A percentile compares a stretch with the other conserved stretches of the same genome.
phyloP scores from a whole-genome alignment of 2,113 vertebrate species.

The Camelus bactrianus region DNA sequence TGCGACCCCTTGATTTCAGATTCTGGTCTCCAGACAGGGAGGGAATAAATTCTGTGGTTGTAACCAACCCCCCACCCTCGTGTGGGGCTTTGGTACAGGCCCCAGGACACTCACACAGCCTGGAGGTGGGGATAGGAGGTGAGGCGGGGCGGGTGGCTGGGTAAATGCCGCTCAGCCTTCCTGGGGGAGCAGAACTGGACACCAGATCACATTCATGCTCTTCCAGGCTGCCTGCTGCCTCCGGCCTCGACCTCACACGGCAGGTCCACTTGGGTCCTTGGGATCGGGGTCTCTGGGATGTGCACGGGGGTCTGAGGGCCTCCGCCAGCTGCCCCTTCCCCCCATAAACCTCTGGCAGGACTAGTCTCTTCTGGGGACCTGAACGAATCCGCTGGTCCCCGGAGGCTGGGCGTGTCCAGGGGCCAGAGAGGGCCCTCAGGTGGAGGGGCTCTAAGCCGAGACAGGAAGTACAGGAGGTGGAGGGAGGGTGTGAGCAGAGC shows the following conservation, averaged over 20 bases:
- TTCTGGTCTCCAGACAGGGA: neutral
- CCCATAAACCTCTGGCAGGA: neutral
- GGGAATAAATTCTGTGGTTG: neutral
- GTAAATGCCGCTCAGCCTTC: no score
- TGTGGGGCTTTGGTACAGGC: rapidly evolving
- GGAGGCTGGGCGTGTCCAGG: neutral
- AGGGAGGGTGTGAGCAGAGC: neutral
- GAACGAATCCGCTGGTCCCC: neutral
- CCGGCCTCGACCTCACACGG: neutral
- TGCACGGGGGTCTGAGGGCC: neutral
- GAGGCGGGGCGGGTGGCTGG: neutral
- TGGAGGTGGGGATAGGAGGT: no score
- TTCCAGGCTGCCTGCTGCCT: no score
- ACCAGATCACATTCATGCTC: neutral
- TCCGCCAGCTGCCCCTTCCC: neutral
- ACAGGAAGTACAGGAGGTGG: neutral
- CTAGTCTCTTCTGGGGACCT: neutral
- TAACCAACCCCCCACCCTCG: rapidly evolving
- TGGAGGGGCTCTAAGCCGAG: rapidly evolving
- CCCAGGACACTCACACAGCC: neutral
- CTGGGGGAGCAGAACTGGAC: neutral
- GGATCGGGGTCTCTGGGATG: neutral
- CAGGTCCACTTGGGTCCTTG: neutral
- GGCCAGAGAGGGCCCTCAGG: neutral
- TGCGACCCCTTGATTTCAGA: neutral